Conservation (phyloP, 2,797 vertebrate genomes). For the Channa striata region DNA sequence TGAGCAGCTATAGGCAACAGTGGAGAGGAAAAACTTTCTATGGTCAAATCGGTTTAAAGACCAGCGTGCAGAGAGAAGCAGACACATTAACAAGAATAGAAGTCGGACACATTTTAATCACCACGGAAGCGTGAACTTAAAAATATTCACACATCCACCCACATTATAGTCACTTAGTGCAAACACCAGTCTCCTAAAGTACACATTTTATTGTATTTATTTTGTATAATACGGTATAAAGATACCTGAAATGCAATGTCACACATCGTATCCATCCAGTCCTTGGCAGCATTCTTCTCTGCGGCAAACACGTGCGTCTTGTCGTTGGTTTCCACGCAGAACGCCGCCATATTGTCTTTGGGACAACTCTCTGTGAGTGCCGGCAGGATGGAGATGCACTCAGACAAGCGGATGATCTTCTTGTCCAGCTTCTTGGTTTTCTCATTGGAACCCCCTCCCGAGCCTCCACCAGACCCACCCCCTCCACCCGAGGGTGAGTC, state of each 20-base stretch:
- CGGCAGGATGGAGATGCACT: conserved; percentile 92
- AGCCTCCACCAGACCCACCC: conserved; percentile 60
- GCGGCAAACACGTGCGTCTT: conserved; percentile 92
- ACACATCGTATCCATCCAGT: conserved; percentile 94
- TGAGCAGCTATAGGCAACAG: no score
- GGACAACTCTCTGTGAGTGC: conserved; percentile 87
- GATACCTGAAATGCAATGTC: conserved; percentile 94
- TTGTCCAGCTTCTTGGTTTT: conserved; percentile 90
- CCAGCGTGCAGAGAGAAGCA: background rate
- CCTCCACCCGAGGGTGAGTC: conserved; percentile 81
- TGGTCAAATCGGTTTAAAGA: background rate
- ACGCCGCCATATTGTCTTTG: conserved; percentile 90
- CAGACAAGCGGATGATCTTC: conserved; percentile 93
- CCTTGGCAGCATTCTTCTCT: conserved; percentile 81
- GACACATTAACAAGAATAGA: background rate
- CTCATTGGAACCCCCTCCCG: conserved; percentile 78
- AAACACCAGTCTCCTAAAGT: conserved; percentile 4
- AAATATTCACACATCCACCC: conserved; percentile 12
- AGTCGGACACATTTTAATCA: conserved; percentile 6
- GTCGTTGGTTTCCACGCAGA: conserved; percentile 93
- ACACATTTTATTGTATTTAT: background rate
- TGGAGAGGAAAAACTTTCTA: no score
- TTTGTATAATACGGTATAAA: background rate
- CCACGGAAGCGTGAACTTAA: background rate
- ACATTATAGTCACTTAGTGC: conserved; percentile 4